Evolutionary conservation across 2,113 vertebrate species (phyloP).

Genomic region (Sinocyclocheilus maitianheensis): DNA sequence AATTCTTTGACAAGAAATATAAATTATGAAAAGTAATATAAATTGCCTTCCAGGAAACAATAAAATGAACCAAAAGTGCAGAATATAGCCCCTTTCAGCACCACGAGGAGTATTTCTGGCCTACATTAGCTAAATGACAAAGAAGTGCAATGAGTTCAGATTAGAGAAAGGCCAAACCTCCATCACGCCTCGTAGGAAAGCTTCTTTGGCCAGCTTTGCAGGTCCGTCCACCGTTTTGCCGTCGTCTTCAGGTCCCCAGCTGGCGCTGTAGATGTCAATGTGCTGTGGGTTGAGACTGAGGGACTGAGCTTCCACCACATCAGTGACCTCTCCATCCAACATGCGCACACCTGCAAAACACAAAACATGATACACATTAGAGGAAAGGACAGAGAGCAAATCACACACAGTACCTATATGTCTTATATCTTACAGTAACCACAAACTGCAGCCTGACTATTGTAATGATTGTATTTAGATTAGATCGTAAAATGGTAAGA

Average conservation of each 20-base stretch:
- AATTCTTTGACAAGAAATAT: neutral
- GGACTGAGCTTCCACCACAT: slow-evolving; percentile 95
- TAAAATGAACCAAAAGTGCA: neutral
- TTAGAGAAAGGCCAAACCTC: slow-evolving; percentile 75
- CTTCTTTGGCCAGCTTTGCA: slow-evolving; percentile 92
- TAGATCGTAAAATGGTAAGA: neutral
- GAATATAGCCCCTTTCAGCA: neutral
- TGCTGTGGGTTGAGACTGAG: slow-evolving; percentile 93
- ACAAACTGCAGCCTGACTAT: neutral
- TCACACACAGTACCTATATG: neutral
- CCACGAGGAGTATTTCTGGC: neutral
- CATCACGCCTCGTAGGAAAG: slow-evolving; percentile 89
- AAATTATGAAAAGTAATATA: neutral
- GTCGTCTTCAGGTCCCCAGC: slow-evolving; percentile 94
- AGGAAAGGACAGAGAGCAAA: neutral
- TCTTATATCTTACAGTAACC: neutral
- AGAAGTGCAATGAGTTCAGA: neutral
- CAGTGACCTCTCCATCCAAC: slow-evolving; percentile 97
- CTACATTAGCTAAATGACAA: neutral
- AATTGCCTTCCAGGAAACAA: neutral
- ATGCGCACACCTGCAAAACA: slow-evolving; percentile 88
- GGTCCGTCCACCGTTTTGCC: slow-evolving; percentile 97
- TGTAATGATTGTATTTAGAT: neutral
- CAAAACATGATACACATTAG: neutral
- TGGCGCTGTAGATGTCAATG: slow-evolving; percentile 91